phyloP scores from a whole-genome alignment of 2,113 vertebrate genomes.

The Argyrosomus japonicus region DNA sequence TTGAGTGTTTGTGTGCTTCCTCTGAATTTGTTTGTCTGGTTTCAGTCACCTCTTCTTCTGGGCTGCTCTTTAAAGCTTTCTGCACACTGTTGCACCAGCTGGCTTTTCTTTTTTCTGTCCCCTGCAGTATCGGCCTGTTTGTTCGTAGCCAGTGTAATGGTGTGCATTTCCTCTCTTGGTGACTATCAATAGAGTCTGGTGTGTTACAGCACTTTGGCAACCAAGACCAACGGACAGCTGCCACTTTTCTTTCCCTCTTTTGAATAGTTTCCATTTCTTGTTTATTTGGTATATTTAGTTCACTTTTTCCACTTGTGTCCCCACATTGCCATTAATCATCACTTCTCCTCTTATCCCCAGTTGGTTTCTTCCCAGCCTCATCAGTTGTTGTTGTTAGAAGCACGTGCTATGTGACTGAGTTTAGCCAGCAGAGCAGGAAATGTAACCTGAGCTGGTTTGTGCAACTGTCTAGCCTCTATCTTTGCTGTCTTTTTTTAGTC shows the following conservation, averaged over 20 bases:
- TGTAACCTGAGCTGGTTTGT: background rate
- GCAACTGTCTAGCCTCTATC: background rate
- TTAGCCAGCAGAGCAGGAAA: slow-evolving; percentile 32
- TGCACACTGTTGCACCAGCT: slow-evolving; percentile 8
- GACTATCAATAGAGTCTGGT: slow-evolving; percentile 18
- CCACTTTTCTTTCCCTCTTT: background rate
- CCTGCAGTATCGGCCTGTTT: slow-evolving; percentile 11
- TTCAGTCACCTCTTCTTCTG: background rate
- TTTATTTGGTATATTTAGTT: background rate
- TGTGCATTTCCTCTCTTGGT: slow-evolving; percentile 26
- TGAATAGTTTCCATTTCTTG: background rate
- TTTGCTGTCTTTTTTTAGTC: background rate
- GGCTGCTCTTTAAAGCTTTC: background rate
- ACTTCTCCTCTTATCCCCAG: background rate
- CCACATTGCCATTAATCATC: background rate
- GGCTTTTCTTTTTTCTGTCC: background rate
- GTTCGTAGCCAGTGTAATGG: slow-evolving; percentile 2
- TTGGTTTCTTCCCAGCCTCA: background rate
- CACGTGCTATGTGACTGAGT: slow-evolving; percentile 18
- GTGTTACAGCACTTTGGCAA: slow-evolving; percentile 21
- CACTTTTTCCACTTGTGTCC: background rate
- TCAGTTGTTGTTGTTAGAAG: slow-evolving; percentile 36
- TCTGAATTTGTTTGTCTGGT: background rate
- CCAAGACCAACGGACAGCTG: background rate
- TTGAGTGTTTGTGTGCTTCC: background rate